These are phyloP conservation scores for Sphinx pinastri DNA, from an alignment of 2,888 invertebrate species.

Conservation along the genomic window DNA sequence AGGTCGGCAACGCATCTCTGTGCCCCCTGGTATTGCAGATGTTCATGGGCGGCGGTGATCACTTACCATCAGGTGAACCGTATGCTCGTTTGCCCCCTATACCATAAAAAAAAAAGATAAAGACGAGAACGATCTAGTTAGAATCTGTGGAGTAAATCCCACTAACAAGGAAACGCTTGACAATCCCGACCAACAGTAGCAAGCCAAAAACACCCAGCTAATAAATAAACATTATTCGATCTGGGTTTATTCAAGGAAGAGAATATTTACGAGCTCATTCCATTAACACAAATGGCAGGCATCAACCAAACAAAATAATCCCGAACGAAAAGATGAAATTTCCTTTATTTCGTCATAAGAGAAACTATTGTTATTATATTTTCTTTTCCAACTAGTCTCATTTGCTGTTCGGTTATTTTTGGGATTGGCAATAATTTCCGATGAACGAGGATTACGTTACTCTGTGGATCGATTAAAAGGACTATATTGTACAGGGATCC, in stretches of 20 bases:
- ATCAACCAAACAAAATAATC: slow-evolving; percentile 60
- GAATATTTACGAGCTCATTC: slow-evolving; percentile 59
- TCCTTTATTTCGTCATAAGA: slow-evolving; percentile 33
- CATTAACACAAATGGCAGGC: slow-evolving; percentile 60
- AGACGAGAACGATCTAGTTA: too few species aligned
- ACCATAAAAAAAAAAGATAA: too few species aligned
- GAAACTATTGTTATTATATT: slow-evolving; percentile 27
- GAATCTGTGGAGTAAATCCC: too few species aligned
- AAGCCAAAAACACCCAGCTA: slow-evolving; percentile 28
- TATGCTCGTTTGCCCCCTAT: too few species aligned
- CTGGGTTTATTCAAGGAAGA: slow-evolving; percentile 52
- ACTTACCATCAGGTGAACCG: too few species aligned
- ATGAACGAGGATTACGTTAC: slow-evolving; percentile 15
- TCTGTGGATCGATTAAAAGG: slow-evolving; percentile 8
- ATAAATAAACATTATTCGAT: slow-evolving; percentile 60
- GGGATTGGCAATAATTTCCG: slow-evolving; percentile 22
- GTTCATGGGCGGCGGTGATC: too few species aligned
- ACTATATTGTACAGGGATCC: neutral
- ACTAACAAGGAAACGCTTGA: slow-evolving; percentile 19
- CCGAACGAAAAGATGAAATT: slow-evolving; percentile 43
- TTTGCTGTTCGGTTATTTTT: slow-evolving; percentile 22
- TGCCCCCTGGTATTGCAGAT: too few species aligned
- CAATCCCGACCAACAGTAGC: neutral
- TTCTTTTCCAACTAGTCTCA: slow-evolving; percentile 24
- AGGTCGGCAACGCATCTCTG: too few species aligned